Conservation (phyloP, 2,888 invertebrate species). For the Branchellion lobata region DNA sequence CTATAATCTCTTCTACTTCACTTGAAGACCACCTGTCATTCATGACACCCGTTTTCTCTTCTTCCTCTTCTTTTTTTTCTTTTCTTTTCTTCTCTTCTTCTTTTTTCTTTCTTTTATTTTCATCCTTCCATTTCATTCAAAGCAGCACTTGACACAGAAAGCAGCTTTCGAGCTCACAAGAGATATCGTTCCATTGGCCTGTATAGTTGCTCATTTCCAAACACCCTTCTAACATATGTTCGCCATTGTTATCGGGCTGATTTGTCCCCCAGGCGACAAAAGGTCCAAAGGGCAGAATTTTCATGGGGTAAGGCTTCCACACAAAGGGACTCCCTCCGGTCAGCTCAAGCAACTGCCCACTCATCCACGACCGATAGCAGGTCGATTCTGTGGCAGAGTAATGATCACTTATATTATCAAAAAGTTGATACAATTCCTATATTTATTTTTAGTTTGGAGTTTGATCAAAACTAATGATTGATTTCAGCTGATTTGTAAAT, state of each 20-base stretch:
- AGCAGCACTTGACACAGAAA: background rate
- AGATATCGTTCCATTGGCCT: background rate
- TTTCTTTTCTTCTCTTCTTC: too few species aligned
- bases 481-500: too few species aligned
- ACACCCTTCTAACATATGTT: too few species aligned
- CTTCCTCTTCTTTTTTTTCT: too few species aligned
- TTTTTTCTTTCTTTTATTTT: too few species aligned
- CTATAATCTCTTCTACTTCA: too few species aligned
- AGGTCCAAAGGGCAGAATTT: background rate
- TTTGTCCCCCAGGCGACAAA: background rate
- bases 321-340: background rate
- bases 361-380: background rate
- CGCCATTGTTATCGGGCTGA: too few species aligned
- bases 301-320: background rate
- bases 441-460: too few species aligned
- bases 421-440: too few species aligned
- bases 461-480: background rate
- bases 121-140: background rate
- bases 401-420: background rate
- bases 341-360: background rate
- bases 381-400: background rate
- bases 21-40: too few species aligned
- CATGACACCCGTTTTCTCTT: too few species aligned
- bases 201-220: background rate
- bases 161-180: background rate